These are phyloP conservation scores for Torymus tubicola DNA, from an alignment of 2,888 invertebrate genomes.

Conservation along the genomic window DNA sequence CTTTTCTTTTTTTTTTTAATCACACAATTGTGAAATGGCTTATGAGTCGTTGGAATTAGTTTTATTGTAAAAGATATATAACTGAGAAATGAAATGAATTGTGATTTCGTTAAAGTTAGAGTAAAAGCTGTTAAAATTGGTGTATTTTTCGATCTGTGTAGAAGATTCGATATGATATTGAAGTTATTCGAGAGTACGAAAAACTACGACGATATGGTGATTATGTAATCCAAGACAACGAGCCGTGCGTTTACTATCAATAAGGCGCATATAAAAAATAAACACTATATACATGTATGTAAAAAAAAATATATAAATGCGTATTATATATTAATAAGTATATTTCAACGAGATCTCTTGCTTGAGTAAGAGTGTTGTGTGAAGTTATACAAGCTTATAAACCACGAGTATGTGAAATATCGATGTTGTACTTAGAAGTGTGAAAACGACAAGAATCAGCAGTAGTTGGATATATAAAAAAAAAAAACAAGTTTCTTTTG, in stretches of 20 bases:
- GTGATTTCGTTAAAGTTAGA: too few relatives aligned
- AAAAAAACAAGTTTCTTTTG: background rate
- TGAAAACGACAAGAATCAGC: slow-evolving; percentile 9
- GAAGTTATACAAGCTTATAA: slow-evolving; percentile 22
- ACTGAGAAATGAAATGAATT: background rate
- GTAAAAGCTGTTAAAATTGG: slow-evolving; percentile 7
- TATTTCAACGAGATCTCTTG: slow-evolving; percentile 56
- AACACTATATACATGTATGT: slow-evolving; percentile 15
- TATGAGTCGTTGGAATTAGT: background rate
- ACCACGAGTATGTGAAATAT: slow-evolving; percentile 39
- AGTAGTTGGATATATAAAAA: slow-evolving; percentile 4
- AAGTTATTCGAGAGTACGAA: slow-evolving; percentile 11
- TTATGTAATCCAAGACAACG: slow-evolving; percentile 43
- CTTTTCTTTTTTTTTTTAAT: too few relatives aligned
- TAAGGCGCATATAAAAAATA: slow-evolving; percentile 17
- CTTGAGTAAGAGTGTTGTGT: slow-evolving; percentile 31
- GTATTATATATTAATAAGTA: slow-evolving; percentile 39
- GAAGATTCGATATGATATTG: background rate
- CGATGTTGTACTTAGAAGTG: slow-evolving; percentile 36
- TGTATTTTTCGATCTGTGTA: slow-evolving; percentile 24
- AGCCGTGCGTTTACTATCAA: slow-evolving; percentile 32
- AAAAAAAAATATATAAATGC: slow-evolving; percentile 33
- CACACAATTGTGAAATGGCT: slow-evolving; percentile 14
- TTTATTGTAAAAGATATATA: background rate
- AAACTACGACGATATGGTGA: background rate